phyloP scores from a whole-genome alignment of 2,888 invertebrate species.

The Meteorus colon region DNA sequence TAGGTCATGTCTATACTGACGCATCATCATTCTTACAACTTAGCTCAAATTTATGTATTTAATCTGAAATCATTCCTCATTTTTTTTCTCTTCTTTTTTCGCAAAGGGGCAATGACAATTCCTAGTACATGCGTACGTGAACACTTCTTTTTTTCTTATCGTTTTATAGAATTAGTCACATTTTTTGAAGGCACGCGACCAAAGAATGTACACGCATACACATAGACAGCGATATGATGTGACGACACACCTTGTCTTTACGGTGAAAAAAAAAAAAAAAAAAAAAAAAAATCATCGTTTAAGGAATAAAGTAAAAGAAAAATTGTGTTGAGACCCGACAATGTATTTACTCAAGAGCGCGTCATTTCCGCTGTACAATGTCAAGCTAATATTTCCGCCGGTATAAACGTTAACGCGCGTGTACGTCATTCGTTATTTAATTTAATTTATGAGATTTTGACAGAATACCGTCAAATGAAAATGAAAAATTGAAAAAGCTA shows the following conservation, averaged over 20 bases:
- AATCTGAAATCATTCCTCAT: not conserved
- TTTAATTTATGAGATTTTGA: not conserved
- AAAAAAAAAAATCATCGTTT: conserved; percentile 52
- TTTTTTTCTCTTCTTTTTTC: not conserved
- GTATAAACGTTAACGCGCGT: conserved; percentile 29
- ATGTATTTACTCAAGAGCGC: conserved; percentile 66
- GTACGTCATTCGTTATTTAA: conserved; percentile 22
- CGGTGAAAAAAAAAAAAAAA: conserved; percentile 56
- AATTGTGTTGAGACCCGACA: conserved; percentile 2
- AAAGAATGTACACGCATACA: conserved; percentile 40
- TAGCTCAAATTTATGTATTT: not conserved
- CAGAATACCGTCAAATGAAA: not conserved
- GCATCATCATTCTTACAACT: not conserved
- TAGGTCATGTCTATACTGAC: conserved; percentile 47
- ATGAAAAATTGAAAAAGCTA: no score
- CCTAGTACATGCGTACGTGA: not conserved
- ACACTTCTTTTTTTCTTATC: not conserved
- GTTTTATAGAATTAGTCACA: conserved; percentile 30
- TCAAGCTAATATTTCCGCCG: conserved; percentile 72
- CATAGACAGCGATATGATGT: conserved; percentile 54
- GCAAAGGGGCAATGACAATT: not conserved
- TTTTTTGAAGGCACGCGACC: conserved; percentile 49
- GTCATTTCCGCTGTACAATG: conserved; percentile 72
- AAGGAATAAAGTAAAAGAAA: conserved; percentile 43
- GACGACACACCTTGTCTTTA: conserved; percentile 71